Evolutionary conservation across 2,888 invertebrate genomes (phyloP), one percentile per base, ranked within the genome.

Genomic region (Archips crataeganus): DNA sequence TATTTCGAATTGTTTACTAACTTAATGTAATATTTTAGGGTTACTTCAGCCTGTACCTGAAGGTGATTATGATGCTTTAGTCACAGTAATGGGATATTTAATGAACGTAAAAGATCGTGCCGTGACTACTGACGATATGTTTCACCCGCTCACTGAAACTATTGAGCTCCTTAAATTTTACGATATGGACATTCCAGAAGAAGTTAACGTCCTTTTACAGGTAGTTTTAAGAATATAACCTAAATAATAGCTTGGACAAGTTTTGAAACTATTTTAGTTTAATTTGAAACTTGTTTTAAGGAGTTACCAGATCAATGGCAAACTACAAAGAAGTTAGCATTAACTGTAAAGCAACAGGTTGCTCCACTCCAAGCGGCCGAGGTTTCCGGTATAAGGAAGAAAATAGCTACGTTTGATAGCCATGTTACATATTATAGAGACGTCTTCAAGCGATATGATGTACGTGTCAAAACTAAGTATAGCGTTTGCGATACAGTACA

Each of bases 241-340:
- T 75, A 42, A 47, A 39, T n/a, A 47, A 11, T 45, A 45, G 8
- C 2, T 45, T 9, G 10, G 0, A 49, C 49, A 5, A 49, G 4
- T n/a, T 0, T 54, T 23, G 9, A 11, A 32, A 11, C 32, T 11
- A 32, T 32, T 54, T 8, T 32, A 54, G 5, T 11, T 57, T 8
- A 13, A 57, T 57, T 23, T 54, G 54, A n/a, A 23, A 8, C 3
- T 36, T 75, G 77, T 70, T 80, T 85, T 34, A 94, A 98, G 96
- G 99, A 99, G 90, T 90, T 99, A 70, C 99, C 99, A 11, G 99
- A 99, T 85, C 98, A 98, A 89, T 99, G 99, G 99, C 97, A 96
- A 81, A 97, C 98, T 79, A 98, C 98, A 0, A 99, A 99, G 88
- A 99, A 99, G 91, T 95, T 98, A 74, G 98, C 98, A 0, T 92